Conservation (phyloP, 2,888 invertebrate species). For the Tortricodes alternella region DNA sequence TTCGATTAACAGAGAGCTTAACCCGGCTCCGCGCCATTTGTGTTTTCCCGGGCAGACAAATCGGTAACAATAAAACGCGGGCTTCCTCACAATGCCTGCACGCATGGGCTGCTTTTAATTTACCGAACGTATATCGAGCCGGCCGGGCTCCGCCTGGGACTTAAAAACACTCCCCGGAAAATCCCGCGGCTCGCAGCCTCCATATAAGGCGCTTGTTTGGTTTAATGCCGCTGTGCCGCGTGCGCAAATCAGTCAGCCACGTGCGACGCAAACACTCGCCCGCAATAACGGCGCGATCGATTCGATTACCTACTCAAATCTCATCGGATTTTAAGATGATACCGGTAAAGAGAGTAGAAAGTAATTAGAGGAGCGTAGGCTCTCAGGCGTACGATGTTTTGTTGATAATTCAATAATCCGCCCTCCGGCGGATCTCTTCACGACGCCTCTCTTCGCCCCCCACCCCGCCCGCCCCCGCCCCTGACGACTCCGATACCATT, state of each 20-base stretch:
- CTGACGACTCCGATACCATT: constrained; percentile 59
- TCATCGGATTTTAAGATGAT: constrained; percentile 65
- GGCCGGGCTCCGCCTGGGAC: constrained; percentile 51
- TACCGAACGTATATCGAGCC: constrained; percentile 62
- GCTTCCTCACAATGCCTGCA: constrained; percentile 68
- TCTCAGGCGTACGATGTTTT: constrained; percentile 74
- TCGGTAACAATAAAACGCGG: constrained; percentile 77
- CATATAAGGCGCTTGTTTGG: constrained; percentile 48
- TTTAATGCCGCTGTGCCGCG: constrained; percentile 45
- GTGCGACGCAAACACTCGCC: constrained; percentile 47
- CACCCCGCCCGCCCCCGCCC: constrained; percentile 39
- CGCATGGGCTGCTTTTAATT: constrained; percentile 81
- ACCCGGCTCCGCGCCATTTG: constrained; percentile 71
- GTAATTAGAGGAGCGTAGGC: constrained; percentile 72
- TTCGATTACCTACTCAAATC: constrained; percentile 66
- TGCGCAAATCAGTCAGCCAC: constrained; percentile 39
- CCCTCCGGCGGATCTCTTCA: constrained; percentile 64
- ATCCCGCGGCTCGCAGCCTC: constrained; percentile 49
- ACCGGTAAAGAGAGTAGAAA: constrained; percentile 60
- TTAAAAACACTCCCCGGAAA: constrained; percentile 75
- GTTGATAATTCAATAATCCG: constrained; percentile 80
- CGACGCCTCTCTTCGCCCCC: constrained; percentile 47
- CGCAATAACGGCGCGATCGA: constrained; percentile 61
- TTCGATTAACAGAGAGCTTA: constrained; percentile 76
- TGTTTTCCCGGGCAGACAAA: constrained; percentile 76